phyloP scores from a whole-genome alignment of 2,113 vertebrate species.

The Taurulus bubalis region DNA sequence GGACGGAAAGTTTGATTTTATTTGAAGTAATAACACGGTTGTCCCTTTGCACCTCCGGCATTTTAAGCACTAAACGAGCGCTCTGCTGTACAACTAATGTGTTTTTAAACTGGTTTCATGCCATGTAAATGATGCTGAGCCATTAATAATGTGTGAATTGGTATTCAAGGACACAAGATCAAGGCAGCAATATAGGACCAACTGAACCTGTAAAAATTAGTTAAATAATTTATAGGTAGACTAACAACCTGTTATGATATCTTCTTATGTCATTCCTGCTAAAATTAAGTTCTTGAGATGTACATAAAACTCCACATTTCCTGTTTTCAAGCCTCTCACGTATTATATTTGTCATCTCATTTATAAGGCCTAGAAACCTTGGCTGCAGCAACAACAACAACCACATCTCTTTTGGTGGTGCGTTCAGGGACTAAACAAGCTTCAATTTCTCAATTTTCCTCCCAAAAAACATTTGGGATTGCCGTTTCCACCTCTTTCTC shows the following conservation, averaged over 20 bases:
- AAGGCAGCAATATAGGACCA: background rate
- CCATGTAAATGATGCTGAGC: background rate
- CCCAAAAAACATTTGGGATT: background rate
- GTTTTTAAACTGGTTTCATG: background rate
- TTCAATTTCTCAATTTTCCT: background rate
- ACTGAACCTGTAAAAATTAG: background rate
- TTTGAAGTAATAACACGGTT: background rate
- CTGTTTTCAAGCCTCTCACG: background rate
- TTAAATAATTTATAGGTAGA: background rate
- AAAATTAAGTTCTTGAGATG: background rate
- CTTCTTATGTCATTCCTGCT: background rate
- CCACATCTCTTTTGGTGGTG: background rate
- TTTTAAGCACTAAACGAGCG: background rate
- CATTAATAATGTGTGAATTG: background rate
- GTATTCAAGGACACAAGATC: background rate
- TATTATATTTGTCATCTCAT: background rate
- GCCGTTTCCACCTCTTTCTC: background rate
- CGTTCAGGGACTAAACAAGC: background rate
- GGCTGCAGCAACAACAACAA: background rate
- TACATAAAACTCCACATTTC: background rate
- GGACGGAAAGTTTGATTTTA: background rate
- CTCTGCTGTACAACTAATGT: background rate
- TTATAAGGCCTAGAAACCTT: background rate
- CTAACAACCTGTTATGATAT: background rate
- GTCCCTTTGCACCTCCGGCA: background rate